Conservation (phyloP, 2,113 vertebrate species). For the Microtus pennsylvanicus region DNA sequence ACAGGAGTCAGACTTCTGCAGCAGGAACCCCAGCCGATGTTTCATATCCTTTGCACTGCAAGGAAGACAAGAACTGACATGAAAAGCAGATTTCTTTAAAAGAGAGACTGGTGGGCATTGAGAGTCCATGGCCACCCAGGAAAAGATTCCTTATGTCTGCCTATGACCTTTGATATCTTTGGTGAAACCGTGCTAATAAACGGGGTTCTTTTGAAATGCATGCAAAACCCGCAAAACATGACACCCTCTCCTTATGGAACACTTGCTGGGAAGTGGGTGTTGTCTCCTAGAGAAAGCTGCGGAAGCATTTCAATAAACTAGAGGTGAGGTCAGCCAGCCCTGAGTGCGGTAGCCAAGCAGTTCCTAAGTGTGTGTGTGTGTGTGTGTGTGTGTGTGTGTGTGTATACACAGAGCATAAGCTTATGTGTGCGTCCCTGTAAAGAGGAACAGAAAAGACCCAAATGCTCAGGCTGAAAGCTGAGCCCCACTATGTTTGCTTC, state of each 20-base stretch:
- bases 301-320: no score
- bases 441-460: background rate
- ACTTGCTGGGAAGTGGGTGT: background rate
- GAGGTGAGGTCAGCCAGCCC: no score
- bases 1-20: no score
- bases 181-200: background rate
- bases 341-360: no score
- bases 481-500: background rate
- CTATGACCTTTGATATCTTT: background rate
- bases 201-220: background rate
- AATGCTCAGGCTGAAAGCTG: background rate
- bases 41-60: no score
- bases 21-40: no score
- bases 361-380: no score
- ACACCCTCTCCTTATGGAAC: background rate
- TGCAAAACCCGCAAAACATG: background rate
- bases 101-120: no score
- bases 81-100: no score
- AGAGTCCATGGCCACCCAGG: no score
- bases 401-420: background rate
- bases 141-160: background rate
- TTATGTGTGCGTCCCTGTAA: background rate
- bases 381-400: no score
- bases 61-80: no score
- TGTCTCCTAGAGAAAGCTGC: background rate